Base-by-base conservation (phyloP, 2,113 vertebrate genomes). In the Murina feae region DNA sequence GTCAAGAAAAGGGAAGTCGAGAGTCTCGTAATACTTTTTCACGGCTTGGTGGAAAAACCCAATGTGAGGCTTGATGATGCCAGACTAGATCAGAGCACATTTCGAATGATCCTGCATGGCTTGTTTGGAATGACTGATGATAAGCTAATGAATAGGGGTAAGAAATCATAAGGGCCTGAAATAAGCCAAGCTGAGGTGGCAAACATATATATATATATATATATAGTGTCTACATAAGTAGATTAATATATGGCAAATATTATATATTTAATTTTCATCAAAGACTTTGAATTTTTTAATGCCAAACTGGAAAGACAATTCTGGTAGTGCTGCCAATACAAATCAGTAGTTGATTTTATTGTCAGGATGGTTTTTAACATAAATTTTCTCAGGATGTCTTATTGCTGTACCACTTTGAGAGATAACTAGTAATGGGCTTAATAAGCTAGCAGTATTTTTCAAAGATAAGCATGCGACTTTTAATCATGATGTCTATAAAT, bases 131-230 rank as follows among this genome's bases (percentile, higher is more conserved):
- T 99, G 98, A 99, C 98, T 0, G 98, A 99, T 11, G 98, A 99
- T 51, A 97, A 98, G 96, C 97, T 99, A 21, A 97, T 99, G 98
- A 99, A 99, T n/a, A 98, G 99, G 98, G 99, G 99, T 99, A 98
- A 96, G 98, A 37, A 96, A 17, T 8, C 2, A 5, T 65, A 7
- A 7, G 0, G 2, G 17, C 79, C 4, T 53, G 9, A 8, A 53
- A 78, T 28, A 2, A 4, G 11, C 0, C 58, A 68, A 69, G 47
- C 11, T 69, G 16, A 84, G 51, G 44, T 69, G 11, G 18, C 63
- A 85, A n/a, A 21, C 37, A n/a, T 32, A 8, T 39, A 28, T 53
- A 51, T 65, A 21, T 74, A n/a, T 32, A 8, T 39, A 28, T 53
- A 51, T 65, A 21, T 74, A 35, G 55, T 53, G 44, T 25, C 42